Conservation (phyloP, 2,888 invertebrate genomes). For the Syrista parreyssii region DNA sequence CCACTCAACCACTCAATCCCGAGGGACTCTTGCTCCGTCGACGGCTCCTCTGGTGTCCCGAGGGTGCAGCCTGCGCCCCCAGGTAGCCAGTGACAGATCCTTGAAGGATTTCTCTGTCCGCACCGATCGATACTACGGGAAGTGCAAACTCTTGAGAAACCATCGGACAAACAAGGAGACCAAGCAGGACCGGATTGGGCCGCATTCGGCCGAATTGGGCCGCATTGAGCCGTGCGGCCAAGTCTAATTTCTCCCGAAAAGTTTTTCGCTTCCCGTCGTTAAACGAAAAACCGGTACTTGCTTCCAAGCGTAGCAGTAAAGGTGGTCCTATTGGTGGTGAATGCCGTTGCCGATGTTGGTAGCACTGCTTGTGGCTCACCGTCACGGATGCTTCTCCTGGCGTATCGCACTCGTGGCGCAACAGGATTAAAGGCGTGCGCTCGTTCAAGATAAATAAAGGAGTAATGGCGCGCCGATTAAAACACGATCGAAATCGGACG, state of each 20-base stretch:
- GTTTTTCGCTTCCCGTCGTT: not conserved
- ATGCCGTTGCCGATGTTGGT: not conserved
- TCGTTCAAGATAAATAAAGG: constrained; percentile 32
- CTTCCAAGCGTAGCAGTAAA: not conserved
- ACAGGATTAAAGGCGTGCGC: not conserved
- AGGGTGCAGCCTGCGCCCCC: not conserved
- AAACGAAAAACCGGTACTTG: not conserved
- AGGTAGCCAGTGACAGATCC: not conserved
- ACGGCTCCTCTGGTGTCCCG: not conserved
- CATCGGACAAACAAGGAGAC: not conserved
- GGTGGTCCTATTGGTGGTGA: not conserved
- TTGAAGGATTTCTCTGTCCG: not conserved
- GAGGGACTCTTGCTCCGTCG: not conserved
- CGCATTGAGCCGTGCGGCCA: not conserved
- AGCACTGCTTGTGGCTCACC: not conserved
- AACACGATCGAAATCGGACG: constrained; percentile 30
- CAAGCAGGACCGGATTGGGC: not conserved
- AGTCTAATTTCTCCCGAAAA: not conserved
- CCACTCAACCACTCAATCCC: not conserved
- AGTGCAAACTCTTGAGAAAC: not conserved
- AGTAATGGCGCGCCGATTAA: constrained; percentile 28
- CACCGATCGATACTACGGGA: not conserved
- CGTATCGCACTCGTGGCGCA: not conserved
- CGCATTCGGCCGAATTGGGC: not conserved
- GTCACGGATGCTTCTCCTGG: not conserved